These are phyloP conservation scores for Thymelicus sylvestris DNA, from an alignment of 2,888 invertebrate genomes.

Conservation along the genomic window DNA sequence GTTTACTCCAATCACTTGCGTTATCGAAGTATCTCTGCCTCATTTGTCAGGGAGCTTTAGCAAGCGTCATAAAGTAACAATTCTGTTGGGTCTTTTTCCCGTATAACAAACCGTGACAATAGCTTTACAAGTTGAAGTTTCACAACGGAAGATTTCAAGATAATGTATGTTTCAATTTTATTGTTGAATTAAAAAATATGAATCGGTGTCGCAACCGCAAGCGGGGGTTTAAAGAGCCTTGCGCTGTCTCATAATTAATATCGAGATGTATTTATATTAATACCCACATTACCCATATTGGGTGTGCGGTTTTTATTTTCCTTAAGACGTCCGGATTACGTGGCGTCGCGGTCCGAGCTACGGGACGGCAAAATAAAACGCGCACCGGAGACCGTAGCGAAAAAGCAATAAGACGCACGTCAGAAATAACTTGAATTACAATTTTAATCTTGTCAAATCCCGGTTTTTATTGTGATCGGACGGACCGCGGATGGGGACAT, in stretches of 20 bases:
- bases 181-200: conserved; percentile 31
- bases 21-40: conserved; percentile 35
- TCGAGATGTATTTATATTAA: conserved; percentile 42
- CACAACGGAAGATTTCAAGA: conserved; percentile 20
- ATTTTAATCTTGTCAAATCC: conserved; percentile 84
- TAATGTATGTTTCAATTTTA: conserved; percentile 30
- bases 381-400: conserved; percentile 63
- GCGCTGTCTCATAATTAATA: conserved; percentile 40
- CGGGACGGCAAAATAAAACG: conserved; percentile 57
- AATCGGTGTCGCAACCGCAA: conserved; percentile 8
- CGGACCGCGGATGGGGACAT: conserved; percentile 67
- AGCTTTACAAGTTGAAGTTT: conserved; percentile 19
- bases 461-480: conserved; percentile 77
- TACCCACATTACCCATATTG: conserved; percentile 43
- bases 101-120: conserved; percentile 39
- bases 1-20: conserved; percentile 34
- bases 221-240: conserved; percentile 21
- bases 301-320: conserved; percentile 34
- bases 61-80: conserved; percentile 29
- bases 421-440: conserved; percentile 82
- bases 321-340: conserved; percentile 56
- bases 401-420: conserved; percentile 80
- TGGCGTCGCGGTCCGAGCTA: conserved; percentile 48
- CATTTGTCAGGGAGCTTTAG: conserved; percentile 36
- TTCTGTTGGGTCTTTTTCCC: conserved; percentile 46